Evolutionary conservation across 2,888 invertebrate species (phyloP).

Genomic region (Rosalia funebris): DNA sequence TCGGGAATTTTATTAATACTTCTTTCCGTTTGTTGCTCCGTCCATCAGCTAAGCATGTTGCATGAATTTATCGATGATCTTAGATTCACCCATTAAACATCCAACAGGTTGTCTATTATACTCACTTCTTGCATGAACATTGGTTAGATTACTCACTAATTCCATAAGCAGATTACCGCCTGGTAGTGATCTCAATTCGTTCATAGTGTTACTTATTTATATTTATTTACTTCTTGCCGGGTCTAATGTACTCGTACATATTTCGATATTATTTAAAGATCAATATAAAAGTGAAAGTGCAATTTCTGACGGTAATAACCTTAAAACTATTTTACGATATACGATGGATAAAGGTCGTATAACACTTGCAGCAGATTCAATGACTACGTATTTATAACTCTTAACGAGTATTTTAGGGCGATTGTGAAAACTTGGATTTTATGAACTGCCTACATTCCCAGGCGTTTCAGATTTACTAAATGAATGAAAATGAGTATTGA

Average conservation of each 20-base stretch:
- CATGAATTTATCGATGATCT: constrained; percentile 7
- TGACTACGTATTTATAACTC: no score
- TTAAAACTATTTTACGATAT: not conserved
- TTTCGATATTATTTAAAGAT: not conserved
- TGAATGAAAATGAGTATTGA: no score
- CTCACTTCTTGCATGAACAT: constrained; percentile 18
- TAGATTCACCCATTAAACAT: constrained; percentile 16
- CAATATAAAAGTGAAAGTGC: not conserved
- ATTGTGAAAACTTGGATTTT: no score
- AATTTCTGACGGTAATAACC: not conserved
- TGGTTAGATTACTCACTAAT: not conserved
- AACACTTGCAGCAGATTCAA: no score
- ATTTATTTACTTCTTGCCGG: constrained; percentile 1
- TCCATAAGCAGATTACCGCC: not conserved
- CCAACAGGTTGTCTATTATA: constrained; percentile 24
- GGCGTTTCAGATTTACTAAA: no score
- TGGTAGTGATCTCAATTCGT: not conserved
- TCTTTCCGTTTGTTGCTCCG: not conserved
- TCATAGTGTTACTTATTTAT: not conserved
- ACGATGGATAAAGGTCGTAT: no score
- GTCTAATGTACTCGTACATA: not conserved
- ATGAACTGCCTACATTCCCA: no score
- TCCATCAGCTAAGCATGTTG: constrained; percentile 7
- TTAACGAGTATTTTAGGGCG: no score
- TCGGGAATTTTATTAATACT: not conserved